These are phyloP conservation scores for Ptyas mucosa DNA, from an alignment of 2,113 vertebrate genomes.

Conservation along the genomic window DNA sequence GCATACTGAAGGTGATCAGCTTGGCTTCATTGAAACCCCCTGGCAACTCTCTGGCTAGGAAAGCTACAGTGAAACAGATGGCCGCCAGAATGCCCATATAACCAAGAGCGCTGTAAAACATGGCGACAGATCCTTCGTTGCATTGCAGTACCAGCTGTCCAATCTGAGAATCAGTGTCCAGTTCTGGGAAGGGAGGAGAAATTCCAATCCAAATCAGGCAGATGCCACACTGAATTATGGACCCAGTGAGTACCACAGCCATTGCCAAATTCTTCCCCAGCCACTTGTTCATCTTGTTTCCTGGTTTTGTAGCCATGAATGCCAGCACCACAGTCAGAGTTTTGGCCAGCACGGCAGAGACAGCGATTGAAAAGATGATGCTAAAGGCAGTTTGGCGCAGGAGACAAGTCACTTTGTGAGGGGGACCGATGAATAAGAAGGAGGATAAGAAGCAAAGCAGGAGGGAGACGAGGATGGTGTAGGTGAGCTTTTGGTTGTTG, in stretches of 20 bases:
- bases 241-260: neutral
- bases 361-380: neutral
- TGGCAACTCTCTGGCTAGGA: slow-evolving; percentile 6
- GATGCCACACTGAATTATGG: neutral
- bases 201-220: neutral
- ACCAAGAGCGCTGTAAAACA: neutral
- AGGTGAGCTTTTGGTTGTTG: slow-evolving; percentile 10
- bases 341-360: slow-evolving; percentile 12
- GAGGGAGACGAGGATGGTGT: neutral
- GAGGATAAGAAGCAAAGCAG: neutral
- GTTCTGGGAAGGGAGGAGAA: slow-evolving; percentile 3
- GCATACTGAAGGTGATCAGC: slow-evolving; percentile 8
- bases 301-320: neutral
- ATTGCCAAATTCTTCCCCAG: neutral
- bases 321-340: neutral
- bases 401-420: neutral
- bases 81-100: neutral
- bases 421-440: neutral
- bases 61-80: neutral
- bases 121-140: neutral
- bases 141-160: neutral
- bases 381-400: neutral
- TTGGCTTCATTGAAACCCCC: slow-evolving; percentile 11
- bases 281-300: neutral
- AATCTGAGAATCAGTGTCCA: neutral